Percentiles rank a stretch among this genome's conserved stretches.
phyloP scores from a whole-genome alignment of 2,888 invertebrate species.

The Electrophaes corylata region DNA sequence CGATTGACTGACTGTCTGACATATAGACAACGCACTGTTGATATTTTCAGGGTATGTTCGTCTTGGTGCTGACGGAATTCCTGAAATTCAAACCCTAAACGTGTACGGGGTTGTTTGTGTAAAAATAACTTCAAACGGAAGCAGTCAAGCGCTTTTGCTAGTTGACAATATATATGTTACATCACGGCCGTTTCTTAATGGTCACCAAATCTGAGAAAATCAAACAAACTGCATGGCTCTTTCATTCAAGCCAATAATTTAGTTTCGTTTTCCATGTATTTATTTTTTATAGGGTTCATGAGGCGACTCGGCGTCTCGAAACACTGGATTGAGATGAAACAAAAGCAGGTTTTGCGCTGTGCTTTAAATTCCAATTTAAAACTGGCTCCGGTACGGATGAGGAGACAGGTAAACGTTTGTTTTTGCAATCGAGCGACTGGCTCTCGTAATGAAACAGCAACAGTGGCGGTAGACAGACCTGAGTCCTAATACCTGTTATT shows the following conservation, averaged over 20 bases:
- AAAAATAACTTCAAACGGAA: too few species aligned
- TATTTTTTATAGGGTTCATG: not conserved
- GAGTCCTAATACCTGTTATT: not conserved
- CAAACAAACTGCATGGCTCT: not conserved
- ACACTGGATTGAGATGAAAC: constrained; percentile 6
- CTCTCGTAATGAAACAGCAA: constrained; percentile 17
- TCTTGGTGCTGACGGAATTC: too few species aligned
- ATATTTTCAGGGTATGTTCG: too few species aligned
- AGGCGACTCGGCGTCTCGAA: constrained; percentile 10
- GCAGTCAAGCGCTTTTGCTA: too few species aligned
- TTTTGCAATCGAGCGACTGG: constrained; percentile 40
- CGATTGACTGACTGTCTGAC: too few species aligned
- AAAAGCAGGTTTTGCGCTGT: constrained; percentile 9
- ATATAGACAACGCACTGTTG: too few species aligned
- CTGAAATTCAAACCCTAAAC: too few species aligned
- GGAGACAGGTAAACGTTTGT: constrained; percentile 47
- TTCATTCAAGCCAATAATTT: constrained; percentile 3
- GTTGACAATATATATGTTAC: not conserved
- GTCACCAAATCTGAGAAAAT: not conserved
- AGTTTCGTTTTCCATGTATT: not conserved
- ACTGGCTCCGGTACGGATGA: constrained; percentile 27
- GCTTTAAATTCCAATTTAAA: constrained; percentile 41
- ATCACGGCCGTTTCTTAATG: not conserved
- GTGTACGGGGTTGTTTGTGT: too few species aligned
- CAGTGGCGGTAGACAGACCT: not conserved